These are phyloP conservation scores for Latrodectus hesperus DNA, from an alignment of 2,888 invertebrate species.

Conservation along the genomic window DNA sequence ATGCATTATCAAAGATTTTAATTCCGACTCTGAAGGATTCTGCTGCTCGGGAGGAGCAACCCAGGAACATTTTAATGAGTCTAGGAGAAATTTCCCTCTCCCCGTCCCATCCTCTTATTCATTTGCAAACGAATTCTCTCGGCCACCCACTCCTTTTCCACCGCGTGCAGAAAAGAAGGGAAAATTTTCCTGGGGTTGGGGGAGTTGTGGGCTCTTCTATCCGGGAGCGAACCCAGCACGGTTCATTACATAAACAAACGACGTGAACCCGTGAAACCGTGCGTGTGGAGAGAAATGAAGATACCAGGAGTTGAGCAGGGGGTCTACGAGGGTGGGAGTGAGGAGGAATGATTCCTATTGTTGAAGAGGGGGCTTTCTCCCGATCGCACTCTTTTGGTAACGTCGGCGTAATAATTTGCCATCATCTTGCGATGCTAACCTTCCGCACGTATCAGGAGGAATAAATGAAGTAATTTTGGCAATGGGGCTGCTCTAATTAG, in stretches of 20 bases:
- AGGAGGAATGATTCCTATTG: slow-evolving; percentile 33
- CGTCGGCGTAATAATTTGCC: slow-evolving; percentile 61
- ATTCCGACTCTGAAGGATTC: slow-evolving; percentile 6
- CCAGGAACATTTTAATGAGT: slow-evolving; percentile 50
- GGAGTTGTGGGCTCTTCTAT: background rate
- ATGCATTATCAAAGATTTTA: slow-evolving; percentile 46
- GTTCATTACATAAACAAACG: slow-evolving; percentile 64
- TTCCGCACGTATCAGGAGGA: slow-evolving; percentile 48
- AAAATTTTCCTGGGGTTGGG: background rate
- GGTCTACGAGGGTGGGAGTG: background rate
- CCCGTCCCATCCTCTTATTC: slow-evolving; percentile 17
- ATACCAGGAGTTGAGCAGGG: slow-evolving; percentile 2
- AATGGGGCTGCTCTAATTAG: slow-evolving; percentile 65
- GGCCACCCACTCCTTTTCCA: background rate
- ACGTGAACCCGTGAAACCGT: slow-evolving; percentile 51
- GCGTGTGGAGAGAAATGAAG: slow-evolving; percentile 57
- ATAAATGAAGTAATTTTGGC: slow-evolving; percentile 68
- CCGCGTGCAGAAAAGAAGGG: slow-evolving; percentile 32
- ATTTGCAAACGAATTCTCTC: slow-evolving; percentile 41
- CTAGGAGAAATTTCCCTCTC: slow-evolving; percentile 23
- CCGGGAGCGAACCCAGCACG: slow-evolving; percentile 35
- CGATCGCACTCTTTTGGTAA: slow-evolving; percentile 50
- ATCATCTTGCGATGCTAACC: slow-evolving; percentile 56
- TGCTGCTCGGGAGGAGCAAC: slow-evolving; percentile 23
- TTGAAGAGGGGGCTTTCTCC: slow-evolving; percentile 23